Conservation (phyloP, 2,797 vertebrate species). For the Myiothlypis coronata region DNA sequence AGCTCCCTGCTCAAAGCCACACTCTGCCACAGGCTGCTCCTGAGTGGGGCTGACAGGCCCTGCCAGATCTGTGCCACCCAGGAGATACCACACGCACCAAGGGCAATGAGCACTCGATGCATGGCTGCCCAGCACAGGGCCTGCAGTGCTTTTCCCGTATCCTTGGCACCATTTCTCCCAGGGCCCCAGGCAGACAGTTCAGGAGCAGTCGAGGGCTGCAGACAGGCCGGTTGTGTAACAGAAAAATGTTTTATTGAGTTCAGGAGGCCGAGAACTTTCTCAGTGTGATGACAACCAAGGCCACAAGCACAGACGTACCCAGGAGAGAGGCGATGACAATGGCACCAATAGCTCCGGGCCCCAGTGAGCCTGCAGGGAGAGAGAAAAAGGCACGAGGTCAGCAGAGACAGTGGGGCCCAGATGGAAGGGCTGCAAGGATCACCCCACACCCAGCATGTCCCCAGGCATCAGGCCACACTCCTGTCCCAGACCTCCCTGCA, state of each 20-base stretch:
- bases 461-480: not conserved
- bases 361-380: constrained; percentile 81
- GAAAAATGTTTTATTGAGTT: constrained; percentile 72
- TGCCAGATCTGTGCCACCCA: not conserved
- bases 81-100: rapidly evolving
- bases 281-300: constrained; percentile 91
- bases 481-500: rapidly evolving
- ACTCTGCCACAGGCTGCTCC: rapidly evolving
- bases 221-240: not conserved
- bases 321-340: constrained; percentile 94
- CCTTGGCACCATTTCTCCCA: rapidly evolving
- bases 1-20: not conserved
- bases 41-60: rapidly evolving
- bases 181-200: rapidly evolving
- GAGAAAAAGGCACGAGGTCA: not conserved
- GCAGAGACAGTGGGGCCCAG: not conserved
- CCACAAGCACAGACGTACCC: constrained; percentile 92
- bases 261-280: constrained; percentile 91
- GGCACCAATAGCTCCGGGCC: constrained; percentile 92
- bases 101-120: rapidly evolving
- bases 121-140: not conserved
- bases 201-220: not conserved
- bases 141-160: rapidly evolving
- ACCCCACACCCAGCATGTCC: rapidly evolving
- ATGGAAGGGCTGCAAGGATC: not conserved